phyloP scores from a whole-genome alignment of 2,797 vertebrate genomes.

The Halcyon leucocephala region DNA sequence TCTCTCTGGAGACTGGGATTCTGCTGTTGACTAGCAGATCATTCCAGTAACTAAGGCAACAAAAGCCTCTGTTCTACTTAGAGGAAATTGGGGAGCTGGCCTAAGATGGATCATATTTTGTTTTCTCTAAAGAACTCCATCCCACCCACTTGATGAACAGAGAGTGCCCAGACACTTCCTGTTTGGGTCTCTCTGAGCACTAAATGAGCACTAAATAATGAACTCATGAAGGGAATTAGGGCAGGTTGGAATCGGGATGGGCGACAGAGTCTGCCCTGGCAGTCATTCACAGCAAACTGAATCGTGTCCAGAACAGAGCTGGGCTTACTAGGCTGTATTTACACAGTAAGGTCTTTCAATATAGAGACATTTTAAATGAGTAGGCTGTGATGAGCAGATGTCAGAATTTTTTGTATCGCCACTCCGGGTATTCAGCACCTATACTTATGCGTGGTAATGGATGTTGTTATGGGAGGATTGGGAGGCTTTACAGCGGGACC shows the following conservation, averaged over 20 bases:
- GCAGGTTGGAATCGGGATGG: conserved; percentile 46
- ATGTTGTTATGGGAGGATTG: not conserved
- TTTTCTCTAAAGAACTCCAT: conserved; percentile 56
- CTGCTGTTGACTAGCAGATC: conserved; percentile 36
- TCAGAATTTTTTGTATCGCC: not conserved
- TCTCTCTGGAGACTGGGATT: conserved; percentile 9
- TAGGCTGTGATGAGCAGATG: not conserved
- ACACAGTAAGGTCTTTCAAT: not conserved
- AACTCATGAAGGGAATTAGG: conserved; percentile 62
- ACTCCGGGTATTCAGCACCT: not conserved
- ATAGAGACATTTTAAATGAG: conserved; percentile 17
- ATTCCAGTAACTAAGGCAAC: conserved; percentile 54
- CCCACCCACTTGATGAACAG: conserved; percentile 49
- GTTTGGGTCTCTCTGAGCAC: conserved; percentile 56
- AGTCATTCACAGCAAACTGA: conserved; percentile 37
- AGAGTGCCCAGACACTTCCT: conserved; percentile 62
- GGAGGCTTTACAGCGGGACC: no score
- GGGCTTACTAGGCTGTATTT: conserved; percentile 17
- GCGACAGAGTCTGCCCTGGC: conserved; percentile 31
- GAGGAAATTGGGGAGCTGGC: conserved; percentile 43
- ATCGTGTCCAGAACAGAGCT: conserved; percentile 33
- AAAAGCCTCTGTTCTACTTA: conserved; percentile 26
- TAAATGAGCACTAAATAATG: conserved; percentile 52
- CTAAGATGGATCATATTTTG: conserved; percentile 28
- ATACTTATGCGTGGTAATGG: not conserved